Evolutionary conservation across 2,797 vertebrate species (phyloP), one percentile per base, ranked within the genome.

Genomic region (Channallabes apus): DNA sequence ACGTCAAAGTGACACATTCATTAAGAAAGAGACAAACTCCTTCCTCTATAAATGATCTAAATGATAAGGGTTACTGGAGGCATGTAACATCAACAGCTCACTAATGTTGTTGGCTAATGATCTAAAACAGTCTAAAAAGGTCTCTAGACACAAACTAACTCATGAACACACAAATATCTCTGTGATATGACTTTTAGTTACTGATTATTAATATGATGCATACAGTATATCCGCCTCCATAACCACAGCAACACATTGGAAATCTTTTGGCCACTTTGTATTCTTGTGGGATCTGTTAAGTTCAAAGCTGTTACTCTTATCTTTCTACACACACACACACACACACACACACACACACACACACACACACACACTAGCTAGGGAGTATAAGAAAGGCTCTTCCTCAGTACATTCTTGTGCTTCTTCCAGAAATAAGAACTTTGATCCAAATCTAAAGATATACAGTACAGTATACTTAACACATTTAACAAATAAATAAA

Each of bases 1-100:
- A 62, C 77, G 38, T 38, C 46, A 38, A 38, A n/a, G 51, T 58
- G 51, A 76, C 71, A 73, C 46, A 59, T 58, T 77, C n/a, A 27
- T 15, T 71, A 9, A 2, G 32, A 58, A 35, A 51, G 20, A 61
- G 22, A 78, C 59, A 29, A 46, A 9, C 24, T 8, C 15, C 35
- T 76, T 64, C 59, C 41, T 17, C 14, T 82, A 82, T 71, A 38
- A 78, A 61, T 61, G 32, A 17, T 22, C 29, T 65, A 35, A 79
- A 84, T 32, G 17, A 24, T 79, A 15, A 54, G 32, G n/a, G 3
- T 35, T 59, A 46, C 58, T 54, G 35, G 35, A 51, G 64, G 27
- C 54, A 68, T 35, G 65, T 80, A 67, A 83, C 22, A 71, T 32
- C 84, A 83, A 86, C 81, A 81, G 35, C 68, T 75, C 27, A 12